Conservation (phyloP, 1,140 invertebrate genomes). For the Homarus americanus region DNA sequence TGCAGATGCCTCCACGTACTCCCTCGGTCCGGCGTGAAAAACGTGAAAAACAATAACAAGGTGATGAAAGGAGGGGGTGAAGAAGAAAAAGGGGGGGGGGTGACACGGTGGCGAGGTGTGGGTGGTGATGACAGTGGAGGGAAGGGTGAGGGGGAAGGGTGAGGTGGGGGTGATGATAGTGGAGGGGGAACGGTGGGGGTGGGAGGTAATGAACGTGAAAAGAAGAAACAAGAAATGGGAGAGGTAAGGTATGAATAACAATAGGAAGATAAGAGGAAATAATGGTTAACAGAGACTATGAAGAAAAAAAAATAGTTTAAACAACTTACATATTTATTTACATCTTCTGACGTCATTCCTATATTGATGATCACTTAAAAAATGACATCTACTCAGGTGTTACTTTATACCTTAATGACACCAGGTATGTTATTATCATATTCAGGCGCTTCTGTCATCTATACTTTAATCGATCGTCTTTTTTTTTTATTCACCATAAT, state of each 20-base stretch:
- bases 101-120: neutral
- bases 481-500: neutral
- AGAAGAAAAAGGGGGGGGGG: neutral
- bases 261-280: too few relatives aligned
- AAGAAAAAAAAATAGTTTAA: too few relatives aligned
- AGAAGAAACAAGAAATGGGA: neutral
- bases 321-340: too few relatives aligned
- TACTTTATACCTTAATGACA: neutral
- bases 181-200: too few relatives aligned
- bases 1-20: slow-evolving; percentile 58
- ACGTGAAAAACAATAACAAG: slow-evolving; percentile 60
- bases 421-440: neutral
- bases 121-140: neutral
- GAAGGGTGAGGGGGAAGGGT: too few relatives aligned
- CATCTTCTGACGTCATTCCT: neutral
- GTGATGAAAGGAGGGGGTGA: slow-evolving; percentile 27
- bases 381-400: neutral
- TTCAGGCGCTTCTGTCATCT: neutral
- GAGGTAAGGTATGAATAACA: neutral
- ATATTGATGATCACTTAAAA: neutral
- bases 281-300: too few relatives aligned
- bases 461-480: neutral
- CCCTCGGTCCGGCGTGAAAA: slow-evolving; percentile 21
- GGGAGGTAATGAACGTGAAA: neutral
- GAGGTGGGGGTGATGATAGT: neutral